These are phyloP conservation scores for Garra rufa DNA, from an alignment of 2,113 vertebrate genomes.

Conservation along the genomic window DNA sequence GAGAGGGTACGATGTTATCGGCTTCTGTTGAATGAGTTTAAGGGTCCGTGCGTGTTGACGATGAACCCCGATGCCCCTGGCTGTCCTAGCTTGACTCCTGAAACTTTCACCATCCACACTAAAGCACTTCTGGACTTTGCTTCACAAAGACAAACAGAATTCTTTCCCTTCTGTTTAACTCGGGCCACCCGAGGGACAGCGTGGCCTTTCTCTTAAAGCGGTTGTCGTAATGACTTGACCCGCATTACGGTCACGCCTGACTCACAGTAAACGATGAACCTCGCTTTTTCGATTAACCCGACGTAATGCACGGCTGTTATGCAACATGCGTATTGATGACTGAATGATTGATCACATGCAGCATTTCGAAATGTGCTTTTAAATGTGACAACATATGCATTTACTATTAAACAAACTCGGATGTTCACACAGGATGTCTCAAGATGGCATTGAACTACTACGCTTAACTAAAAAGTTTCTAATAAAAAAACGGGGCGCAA, in stretches of 20 bases:
- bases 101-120: slow-evolving; percentile 49
- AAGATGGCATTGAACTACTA: neutral
- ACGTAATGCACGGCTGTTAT: too few relatives aligned
- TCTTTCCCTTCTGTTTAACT: slow-evolving; percentile 11
- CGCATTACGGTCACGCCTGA: neutral
- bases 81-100: slow-evolving; percentile 48
- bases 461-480: neutral
- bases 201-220: neutral
- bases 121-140: slow-evolving; percentile 50
- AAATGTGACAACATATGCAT: too few relatives aligned
- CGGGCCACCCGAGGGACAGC: neutral
- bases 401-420: neutral
- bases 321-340: neutral
- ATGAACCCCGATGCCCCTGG: slow-evolving; percentile 24
- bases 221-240: slow-evolving; percentile 10
- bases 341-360: neutral
- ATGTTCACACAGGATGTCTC: neutral
- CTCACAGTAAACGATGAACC: too few relatives aligned
- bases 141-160: slow-evolving; percentile 43
- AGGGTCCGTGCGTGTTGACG: slow-evolving; percentile 16
- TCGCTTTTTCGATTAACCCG: too few relatives aligned
- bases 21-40: slow-evolving; percentile 17
- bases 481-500: too few relatives aligned
- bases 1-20: slow-evolving; percentile 36
- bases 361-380: neutral